Evolutionary conservation across 1,140 invertebrate species (phyloP), one percentile per base, ranked within the genome.

Genomic region (Camponotus pennsylvanicus): DNA sequence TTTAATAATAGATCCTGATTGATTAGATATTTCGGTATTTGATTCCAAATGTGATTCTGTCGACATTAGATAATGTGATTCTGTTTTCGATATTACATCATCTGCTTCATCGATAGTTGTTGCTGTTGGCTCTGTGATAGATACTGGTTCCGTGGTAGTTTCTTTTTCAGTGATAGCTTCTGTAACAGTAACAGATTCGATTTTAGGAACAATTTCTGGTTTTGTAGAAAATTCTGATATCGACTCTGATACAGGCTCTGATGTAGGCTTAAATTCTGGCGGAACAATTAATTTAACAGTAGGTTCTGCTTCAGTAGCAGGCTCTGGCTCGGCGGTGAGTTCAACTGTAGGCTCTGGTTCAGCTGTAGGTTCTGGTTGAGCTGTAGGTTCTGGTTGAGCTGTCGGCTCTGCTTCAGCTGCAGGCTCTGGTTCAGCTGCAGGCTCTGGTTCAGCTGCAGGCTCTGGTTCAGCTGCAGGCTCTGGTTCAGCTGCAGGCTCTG

Each of bases 391-490:
- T 37, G 37, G 75, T 55, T 92, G 76, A 85, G 73, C 37, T 5
- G 80, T n/a, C 0, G 92, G 92, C 79, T 94, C 92, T 34, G 88
- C 55, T 6, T 84, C 59, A 3, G 86, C 66, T 15, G 86, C 40
- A 0, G 93, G 88, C 32, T 93, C 77, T 0, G 90, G 70, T 55
- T 92, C 78, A 85, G 73, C 37, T 5, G 80, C 18, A 0, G 92
- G 92, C 79, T 94, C 92, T 34, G 88, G 63, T 6, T 84, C 59
- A 3, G 59, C 4, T 15, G 32, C 49, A 0, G 92, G 82, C 71
- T 89, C 93, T 75, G 91, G 91, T 80, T 94, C 92, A 42, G 88
- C 77, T 59, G 87, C 64, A 6, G 88, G 91, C 88, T 94, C 93
- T 71, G 84, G 85, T 85, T 82, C 92, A 87, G 87, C 49, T 40